Percentiles rank a stretch among this genome's conserved stretches.
Evolutionary conservation across 1,140 invertebrate genomes (phyloP).

Genomic region (Drosophila hydei): DNA sequence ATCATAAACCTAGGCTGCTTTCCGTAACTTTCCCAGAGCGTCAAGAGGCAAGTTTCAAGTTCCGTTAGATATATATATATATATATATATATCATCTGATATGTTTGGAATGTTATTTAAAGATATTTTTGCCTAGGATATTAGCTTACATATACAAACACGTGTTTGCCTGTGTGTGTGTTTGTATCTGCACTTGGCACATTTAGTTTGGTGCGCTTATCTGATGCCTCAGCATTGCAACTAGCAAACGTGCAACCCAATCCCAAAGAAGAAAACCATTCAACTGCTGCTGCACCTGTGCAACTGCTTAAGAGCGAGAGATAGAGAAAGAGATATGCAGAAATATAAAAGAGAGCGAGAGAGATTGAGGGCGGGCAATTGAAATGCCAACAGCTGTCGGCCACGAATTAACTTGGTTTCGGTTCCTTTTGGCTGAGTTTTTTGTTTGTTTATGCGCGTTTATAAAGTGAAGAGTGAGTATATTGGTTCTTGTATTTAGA

Average conservation of each 20-base stretch:
- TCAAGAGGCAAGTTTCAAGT: constrained; percentile 14
- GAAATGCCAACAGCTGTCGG: constrained; percentile 55
- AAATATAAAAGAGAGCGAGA: not conserved
- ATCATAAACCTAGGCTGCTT: not conserved
- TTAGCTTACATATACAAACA: not conserved
- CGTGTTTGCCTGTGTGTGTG: not conserved
- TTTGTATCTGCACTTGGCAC: constrained; percentile 29
- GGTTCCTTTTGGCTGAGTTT: constrained; percentile 11
- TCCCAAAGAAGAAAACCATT: constrained; percentile 43
- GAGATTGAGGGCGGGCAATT: constrained; percentile 8
- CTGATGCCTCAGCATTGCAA: constrained; percentile 30
- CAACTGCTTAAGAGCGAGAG: constrained; percentile 46
- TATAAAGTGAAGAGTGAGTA: no score
- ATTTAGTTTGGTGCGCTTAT: constrained; percentile 34
- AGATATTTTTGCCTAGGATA: constrained; percentile 2
- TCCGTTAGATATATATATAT: constrained; percentile 21
- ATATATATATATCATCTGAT: constrained; percentile 14
- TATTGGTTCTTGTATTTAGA: no score
- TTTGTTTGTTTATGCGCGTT: no score
- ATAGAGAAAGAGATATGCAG: constrained; percentile 20
- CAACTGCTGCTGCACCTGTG: constrained; percentile 59
- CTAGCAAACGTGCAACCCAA: constrained; percentile 50
- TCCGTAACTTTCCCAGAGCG: constrained; percentile 3
- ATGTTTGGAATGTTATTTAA: constrained; percentile 20
- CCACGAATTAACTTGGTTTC: constrained; percentile 50